Evolutionary conservation across 2,888 invertebrate species (phyloP).

Genomic region (Leptinotarsa tumamoca): DNA sequence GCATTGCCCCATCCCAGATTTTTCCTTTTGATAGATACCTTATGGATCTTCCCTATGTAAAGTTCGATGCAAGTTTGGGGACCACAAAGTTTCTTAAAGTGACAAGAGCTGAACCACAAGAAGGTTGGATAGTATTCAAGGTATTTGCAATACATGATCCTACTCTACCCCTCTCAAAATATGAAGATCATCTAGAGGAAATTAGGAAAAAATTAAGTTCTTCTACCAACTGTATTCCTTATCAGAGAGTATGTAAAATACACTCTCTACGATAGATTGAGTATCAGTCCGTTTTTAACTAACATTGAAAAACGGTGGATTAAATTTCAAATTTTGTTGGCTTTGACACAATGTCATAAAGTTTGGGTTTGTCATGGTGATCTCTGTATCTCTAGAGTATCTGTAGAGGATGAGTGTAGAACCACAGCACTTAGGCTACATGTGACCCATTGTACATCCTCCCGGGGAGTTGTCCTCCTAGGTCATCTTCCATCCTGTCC

Average conservation of each 20-base stretch:
- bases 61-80: conserved; percentile 91
- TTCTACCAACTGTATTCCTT: conserved; percentile 88
- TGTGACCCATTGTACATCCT: no score
- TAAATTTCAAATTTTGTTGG: conserved; percentile 95
- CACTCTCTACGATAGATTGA: conserved; percentile 96
- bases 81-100: conserved; percentile 99
- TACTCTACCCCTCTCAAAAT: conserved; percentile 86
- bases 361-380: conserved; percentile 98
- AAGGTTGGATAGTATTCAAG: conserved; percentile 93
- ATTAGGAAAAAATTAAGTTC: conserved; percentile 81
- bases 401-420: no score
- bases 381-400: no score
- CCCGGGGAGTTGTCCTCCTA: no score
- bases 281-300: conserved; percentile 95
- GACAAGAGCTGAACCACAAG: conserved; percentile 87
- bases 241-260: conserved; percentile 95
- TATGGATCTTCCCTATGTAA: conserved; percentile 85
- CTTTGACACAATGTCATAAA: conserved; percentile 93
- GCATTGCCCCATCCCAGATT: conserved; percentile 97
- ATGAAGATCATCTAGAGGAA: conserved; percentile 85
- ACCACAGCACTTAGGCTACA: no score
- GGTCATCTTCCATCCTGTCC: no score
- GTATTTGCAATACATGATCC: conserved; percentile 98
- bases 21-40: conserved; percentile 97
- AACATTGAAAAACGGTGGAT: conserved; percentile 97